Base-by-base conservation (phyloP, 2,888 invertebrate species). In the Ormyrus rosae region DNA sequence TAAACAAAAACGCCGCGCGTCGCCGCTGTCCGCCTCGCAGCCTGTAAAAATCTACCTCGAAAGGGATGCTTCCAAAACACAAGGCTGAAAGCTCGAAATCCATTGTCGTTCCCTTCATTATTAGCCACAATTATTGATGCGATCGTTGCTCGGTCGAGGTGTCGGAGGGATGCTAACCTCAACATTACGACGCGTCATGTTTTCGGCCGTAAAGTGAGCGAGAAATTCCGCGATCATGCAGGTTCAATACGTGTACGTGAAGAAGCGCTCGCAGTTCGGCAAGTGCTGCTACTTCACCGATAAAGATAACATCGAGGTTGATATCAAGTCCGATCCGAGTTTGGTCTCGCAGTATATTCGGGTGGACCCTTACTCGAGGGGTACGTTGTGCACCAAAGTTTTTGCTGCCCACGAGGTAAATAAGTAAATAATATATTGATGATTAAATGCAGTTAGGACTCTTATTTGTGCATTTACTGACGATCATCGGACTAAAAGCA, bases 311-410 rank as follows among this genome's bases (percentile, higher is more conserved):
- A n/a, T 88, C 13, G 88, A 90, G 63, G 81, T 88, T 5, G 88
- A 91, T 73, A 85, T 91, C 34, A 85, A 86, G 80, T 90, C 93
- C 46, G 90, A 92, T 81, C 87, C 86, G 73, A 84, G 85, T 6
- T 86, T 91, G 56, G 91, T 91, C 88, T 90, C 89, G 79, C 87
- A 91, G 84, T 93, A 92, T 83, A 88, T 91, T 8, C 90, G 92
- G 53, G 89, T 92, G 55, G 92, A 93, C 88, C 93, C 93, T 7
- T 92, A 93, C 34, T 87, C 93, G 75, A 91, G 91, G 70, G 89
- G 89, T 72, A 91, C 92, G 51, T 93, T 93, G 86, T 92, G 91
- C 64, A 91, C 91, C 56, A 88, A 91, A 82, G 88, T 90, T 53
- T 91, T 91, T 86, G 91, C 93, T 53, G 89, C 90, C 84, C 92